These are phyloP conservation scores for Drosophila bocqueti DNA, from an alignment of 1,140 invertebrate species.

Conservation along the genomic window DNA sequence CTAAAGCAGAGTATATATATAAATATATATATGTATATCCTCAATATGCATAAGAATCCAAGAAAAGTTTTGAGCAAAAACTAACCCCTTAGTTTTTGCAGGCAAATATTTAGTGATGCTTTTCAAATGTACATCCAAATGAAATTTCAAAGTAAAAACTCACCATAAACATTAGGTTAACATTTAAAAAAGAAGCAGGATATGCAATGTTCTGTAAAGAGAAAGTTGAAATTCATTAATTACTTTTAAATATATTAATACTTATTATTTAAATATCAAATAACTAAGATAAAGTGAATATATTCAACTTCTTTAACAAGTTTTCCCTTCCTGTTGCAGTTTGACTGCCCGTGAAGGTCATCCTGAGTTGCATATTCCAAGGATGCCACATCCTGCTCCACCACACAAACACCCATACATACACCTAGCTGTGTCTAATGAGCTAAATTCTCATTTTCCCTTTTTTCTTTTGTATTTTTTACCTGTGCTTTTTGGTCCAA, in stretches of 20 bases:
- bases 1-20: conserved; percentile 2
- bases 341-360: conserved; percentile 41
- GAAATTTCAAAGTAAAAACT: not conserved
- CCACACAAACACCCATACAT: conserved; percentile 15
- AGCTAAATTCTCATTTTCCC: conserved; percentile 71
- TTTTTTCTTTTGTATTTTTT: not conserved
- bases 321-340: not conserved
- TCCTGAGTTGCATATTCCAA: conserved; percentile 43
- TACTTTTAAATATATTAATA: not conserved
- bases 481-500: not conserved
- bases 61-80: not conserved
- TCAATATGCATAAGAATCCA: not conserved
- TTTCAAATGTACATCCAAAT: not conserved
- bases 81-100: not conserved
- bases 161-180: conserved; percentile 1
- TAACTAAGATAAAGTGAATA: not conserved
- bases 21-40: not conserved
- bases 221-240: not conserved
- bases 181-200: not conserved
- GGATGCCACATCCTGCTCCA: conserved; percentile 28
- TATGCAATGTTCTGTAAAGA: conserved; percentile 11
- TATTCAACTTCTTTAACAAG: not conserved
- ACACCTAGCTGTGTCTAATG: conserved; percentile 57
- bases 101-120: not conserved
- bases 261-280: not conserved